Percentiles rank a stretch among this genome's conserved stretches.
These are phyloP conservation scores for Sebastes taczanowskii DNA, from an alignment of 2,797 vertebrate species.

Conservation along the genomic window DNA sequence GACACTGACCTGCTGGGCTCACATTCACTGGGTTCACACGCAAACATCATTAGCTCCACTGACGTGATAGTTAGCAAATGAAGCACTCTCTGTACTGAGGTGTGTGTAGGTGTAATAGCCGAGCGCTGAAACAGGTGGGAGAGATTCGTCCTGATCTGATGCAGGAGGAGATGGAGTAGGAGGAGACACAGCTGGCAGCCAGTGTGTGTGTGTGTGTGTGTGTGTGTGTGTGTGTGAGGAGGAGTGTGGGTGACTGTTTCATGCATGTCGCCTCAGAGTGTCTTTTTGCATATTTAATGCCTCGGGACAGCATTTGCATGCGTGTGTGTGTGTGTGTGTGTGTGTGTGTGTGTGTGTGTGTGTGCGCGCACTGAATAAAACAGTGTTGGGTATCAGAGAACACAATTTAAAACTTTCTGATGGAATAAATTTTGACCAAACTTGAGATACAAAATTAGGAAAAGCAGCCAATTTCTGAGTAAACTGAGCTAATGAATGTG, in stretches of 20 bases:
- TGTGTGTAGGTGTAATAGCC: constrained; percentile 48
- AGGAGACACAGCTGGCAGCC: constrained; percentile 50
- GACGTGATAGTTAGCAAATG: not conserved
- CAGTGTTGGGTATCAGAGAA: not conserved
- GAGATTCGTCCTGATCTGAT: constrained; percentile 32
- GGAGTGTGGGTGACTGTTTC: constrained; percentile 33
- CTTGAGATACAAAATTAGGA: not conserved
- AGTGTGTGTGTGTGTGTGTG: not conserved
- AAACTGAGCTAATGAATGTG: not conserved
- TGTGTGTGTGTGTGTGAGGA: not conserved
- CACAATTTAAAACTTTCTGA: not conserved
- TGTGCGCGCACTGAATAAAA: not conserved
- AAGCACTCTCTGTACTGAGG: not conserved
- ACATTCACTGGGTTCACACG: constrained; percentile 5
- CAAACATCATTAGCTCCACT: constrained; percentile 6
- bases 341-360: not conserved
- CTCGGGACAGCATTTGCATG: not conserved
- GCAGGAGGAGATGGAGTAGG: constrained; percentile 37
- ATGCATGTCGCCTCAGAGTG: constrained; percentile 31
- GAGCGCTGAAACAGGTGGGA: constrained; percentile 52
- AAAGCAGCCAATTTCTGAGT: not conserved
- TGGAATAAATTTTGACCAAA: not conserved
- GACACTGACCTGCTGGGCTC: constrained; percentile 38
- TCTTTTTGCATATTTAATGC: constrained; percentile 35
- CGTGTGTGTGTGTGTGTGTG: not conserved